Percentiles rank a stretch among this genome's conserved stretches.
Conservation (phyloP, 2,888 invertebrate species). For the Dione juno region DNA sequence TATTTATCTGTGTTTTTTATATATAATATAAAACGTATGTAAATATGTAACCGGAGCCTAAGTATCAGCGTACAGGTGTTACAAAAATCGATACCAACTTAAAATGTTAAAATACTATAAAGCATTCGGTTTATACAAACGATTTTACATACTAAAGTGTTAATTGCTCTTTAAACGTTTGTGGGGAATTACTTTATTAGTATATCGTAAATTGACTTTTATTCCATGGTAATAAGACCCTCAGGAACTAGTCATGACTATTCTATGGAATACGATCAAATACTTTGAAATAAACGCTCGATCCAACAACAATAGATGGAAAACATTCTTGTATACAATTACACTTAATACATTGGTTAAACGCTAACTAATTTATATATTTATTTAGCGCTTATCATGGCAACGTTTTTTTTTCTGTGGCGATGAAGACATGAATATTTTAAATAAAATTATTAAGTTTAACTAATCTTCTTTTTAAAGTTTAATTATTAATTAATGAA, state of each 20-base stretch:
- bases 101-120: conserved; percentile 22
- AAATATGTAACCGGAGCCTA: neutral
- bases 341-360: neutral
- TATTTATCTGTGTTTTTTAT: neutral
- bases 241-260: neutral
- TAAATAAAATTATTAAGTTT: too few relatives aligned
- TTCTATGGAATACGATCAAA: neutral
- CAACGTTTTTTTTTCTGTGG: neutral
- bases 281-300: conserved; percentile 9
- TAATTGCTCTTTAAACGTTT: conserved; percentile 57
- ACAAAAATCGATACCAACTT: neutral
- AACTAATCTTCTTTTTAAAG: too few relatives aligned
- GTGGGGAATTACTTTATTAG: conserved; percentile 41
- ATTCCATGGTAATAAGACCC: conserved; percentile 8
- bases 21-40: too few relatives aligned
- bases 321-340: conserved; percentile 17
- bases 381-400: neutral
- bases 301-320: conserved; percentile 23
- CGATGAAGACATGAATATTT: neutral
- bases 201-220: conserved; percentile 4
- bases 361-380: neutral
- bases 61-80: conserved; percentile 1
- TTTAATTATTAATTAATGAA: too few relatives aligned
- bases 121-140: conserved; percentile 54
- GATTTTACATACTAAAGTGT: conserved; percentile 55